phyloP scores from a whole-genome alignment of 2,113 vertebrate species.

The Ivindomyrus marchei region DNA sequence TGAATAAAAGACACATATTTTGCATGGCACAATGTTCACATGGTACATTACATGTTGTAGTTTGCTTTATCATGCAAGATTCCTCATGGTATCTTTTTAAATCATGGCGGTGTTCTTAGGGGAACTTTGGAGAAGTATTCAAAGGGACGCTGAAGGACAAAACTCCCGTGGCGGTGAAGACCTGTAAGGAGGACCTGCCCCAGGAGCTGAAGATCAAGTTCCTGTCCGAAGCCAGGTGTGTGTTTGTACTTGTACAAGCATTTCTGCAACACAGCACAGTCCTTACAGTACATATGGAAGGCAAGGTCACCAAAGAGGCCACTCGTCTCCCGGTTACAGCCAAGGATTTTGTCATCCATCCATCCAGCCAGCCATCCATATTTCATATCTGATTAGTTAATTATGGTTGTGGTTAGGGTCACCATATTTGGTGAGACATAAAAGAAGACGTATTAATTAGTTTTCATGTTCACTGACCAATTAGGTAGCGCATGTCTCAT shows the following conservation, averaged over 20 bases:
- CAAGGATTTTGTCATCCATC: background rate
- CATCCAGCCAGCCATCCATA: background rate
- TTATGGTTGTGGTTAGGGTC: background rate
- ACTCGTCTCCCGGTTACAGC: background rate
- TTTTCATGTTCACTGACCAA: too few relatives aligned
- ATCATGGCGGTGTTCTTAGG: constrained; percentile 47
- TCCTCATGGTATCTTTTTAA: background rate
- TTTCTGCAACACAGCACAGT: background rate
- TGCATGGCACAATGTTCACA: background rate
- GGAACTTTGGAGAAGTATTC: constrained; percentile 95
- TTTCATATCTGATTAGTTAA: background rate
- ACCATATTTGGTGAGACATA: too few relatives aligned
- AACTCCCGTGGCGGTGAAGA: constrained; percentile 86
- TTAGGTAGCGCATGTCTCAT: too few relatives aligned
- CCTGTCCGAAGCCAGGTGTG: constrained; percentile 89
- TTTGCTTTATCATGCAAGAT: background rate
- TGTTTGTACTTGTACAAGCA: constrained; percentile 15
- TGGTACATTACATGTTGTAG: background rate
- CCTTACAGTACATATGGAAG: background rate
- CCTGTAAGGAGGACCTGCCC: constrained; percentile 95
- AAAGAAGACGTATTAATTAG: too few relatives aligned
- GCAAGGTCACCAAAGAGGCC: background rate
- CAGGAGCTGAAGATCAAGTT: constrained; percentile 94
- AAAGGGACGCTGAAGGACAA: constrained; percentile 91
- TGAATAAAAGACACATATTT: background rate